Base-by-base conservation (phyloP, 2,797 vertebrate species). In the Hybognathus amarus region DNA sequence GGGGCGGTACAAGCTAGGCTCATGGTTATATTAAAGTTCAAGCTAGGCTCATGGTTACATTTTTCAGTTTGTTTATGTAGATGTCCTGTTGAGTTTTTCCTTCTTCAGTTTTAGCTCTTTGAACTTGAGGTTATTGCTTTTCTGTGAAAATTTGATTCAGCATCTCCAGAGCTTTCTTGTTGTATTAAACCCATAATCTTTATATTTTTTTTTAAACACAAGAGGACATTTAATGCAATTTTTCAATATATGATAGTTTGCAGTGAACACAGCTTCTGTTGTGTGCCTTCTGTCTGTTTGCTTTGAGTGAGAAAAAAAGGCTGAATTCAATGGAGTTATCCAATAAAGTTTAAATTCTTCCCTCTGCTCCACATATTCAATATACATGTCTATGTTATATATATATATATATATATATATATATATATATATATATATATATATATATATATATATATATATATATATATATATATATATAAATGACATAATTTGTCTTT, bases 61-160 rank as follows among this genome's bases (percentile, higher is more conserved):
- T n/a, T n/a, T n/a, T n/a, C n/a, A n/a, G n/a, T n/a, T n/a, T n/a
- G n/a, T n/a, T 86, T 47, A 92, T 79, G 42, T 95, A 92, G 52
- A 90, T 90, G 42, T 94, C 91, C 77, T 95, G 94, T 64, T 95
- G 9, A 59, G 89, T 89, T 87, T 30, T 93, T n/a, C 56, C 67
- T 7, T 95, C 93, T 87, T 52, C 50, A 52, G 50, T 52, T 52
- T 89, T 90, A 30, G 76, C 87, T 91, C 89, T 94, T 69, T 84
- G 87, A 27, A 92, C 91, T 85, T 95, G 95, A 63, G 93, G 89
- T 20, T 92, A 92, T 52, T 96, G 93, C 79, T 93, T 92, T 84
- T 95, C 92, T 24, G 88, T 15, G 83, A 95, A 96, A 82, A 95
- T 91, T 47, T 86, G 86, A 80, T 91, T 11, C 17, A 95, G 89